These are phyloP conservation scores for Genyomyrus donnyi DNA, from an alignment of 2,113 vertebrate genomes.

Conservation along the genomic window DNA sequence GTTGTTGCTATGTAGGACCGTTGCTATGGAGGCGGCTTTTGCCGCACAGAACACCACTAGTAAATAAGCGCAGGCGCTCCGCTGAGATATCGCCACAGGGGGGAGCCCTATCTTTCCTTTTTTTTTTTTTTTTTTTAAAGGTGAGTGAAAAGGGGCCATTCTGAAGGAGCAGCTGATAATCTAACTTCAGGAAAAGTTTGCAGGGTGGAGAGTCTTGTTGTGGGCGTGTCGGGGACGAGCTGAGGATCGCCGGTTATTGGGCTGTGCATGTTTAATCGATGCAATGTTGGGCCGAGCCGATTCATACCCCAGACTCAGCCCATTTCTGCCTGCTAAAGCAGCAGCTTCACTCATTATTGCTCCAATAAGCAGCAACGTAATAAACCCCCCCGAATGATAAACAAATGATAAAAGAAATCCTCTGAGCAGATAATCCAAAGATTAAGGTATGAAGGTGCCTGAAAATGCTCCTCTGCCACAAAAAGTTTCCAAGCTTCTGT, in stretches of 20 bases:
- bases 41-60: constrained; percentile 17
- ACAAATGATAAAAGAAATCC: not conserved
- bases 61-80: constrained; percentile 33
- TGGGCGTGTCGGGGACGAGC: not conserved
- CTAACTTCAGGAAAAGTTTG: not conserved
- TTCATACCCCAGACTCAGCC: not conserved
- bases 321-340: not conserved
- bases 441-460: not conserved
- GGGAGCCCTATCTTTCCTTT: constrained; percentile 55
- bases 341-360: not conserved
- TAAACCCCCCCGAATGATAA: not conserved
- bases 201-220: not conserved
- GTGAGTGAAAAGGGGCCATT: not conserved
- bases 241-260: not conserved
- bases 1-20: constrained; percentile 66
- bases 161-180: not conserved
- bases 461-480: not conserved
- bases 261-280: not conserved
- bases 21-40: constrained; percentile 61
- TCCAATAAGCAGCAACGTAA: not conserved
- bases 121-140: constrained; percentile 23
- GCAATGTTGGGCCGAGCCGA: too few relatives aligned
- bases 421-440: not conserved
- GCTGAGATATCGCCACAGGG: constrained; percentile 53
- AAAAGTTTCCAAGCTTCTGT: not conserved